Evolutionary conservation across 2,797 vertebrate species (phyloP), one percentile per base, ranked within the genome.

Genomic region (Darevskia mixta): DNA sequence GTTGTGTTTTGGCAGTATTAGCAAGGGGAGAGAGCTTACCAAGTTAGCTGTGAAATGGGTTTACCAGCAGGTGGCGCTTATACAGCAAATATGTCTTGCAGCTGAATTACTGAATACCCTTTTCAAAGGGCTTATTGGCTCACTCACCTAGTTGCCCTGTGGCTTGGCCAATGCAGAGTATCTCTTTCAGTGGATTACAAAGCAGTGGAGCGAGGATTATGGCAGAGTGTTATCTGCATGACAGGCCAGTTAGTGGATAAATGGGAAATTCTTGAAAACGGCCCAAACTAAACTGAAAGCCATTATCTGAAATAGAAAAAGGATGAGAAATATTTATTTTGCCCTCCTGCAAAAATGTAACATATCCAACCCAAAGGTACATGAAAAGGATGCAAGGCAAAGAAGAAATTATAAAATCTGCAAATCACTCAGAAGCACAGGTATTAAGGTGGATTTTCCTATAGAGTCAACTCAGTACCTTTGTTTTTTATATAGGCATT

Each of bases 51-150:
- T 71, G 77, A 87, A 55, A 61, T 23, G 1, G 0, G 0, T 1
- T 82, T 87, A 83, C 87, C 91, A 89, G 90, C 79, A 92, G 91
- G 41, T 88, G 91, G 86, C 90, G 90, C 82, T 55, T 88, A 86
- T 43, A 77, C 81, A 29, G 86, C 91, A 82, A 86, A 35, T 49
- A 41, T 79, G 76, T 7, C 71, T 86, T 86, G 32, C 41, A 38
- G 35, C 86, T 25, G 27, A 45, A 4, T 90, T 88, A 85, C 66
- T 88, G 20, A 43, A 43, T 32, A 6, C 55, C 8, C 27, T 85
- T 66, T 23, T 77, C 27, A 71, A n/a, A 90, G 85, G 43, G 38
- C 85, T 85, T 88, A 82, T 84, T 86, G n/a, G 8, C n/a, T 29
- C 15, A 17, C 38, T 29, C 89, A 55, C 76, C 69, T 87, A 86